A percentile compares a stretch with the other conserved stretches of the same genome.
Evolutionary conservation across 53 echinoderm and acorn worm species (phyloP).

Genomic region (Antedon mediterranea): DNA sequence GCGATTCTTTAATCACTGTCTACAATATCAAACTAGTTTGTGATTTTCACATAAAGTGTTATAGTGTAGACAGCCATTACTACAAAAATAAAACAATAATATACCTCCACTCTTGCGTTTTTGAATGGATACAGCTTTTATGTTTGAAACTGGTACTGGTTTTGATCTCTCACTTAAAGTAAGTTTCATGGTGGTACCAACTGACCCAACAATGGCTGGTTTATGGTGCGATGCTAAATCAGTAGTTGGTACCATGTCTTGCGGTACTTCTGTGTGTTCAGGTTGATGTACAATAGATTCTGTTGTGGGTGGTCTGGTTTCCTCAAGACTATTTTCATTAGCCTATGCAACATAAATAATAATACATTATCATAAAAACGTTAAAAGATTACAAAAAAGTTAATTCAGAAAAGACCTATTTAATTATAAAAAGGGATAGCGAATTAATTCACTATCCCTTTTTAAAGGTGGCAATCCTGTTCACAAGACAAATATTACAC

Average conservation of each 20-base stretch:
- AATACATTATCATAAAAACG: too few relatives aligned
- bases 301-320: neutral
- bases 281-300: neutral
- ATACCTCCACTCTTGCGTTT: neutral
- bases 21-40: too few relatives aligned
- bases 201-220: constrained; percentile 71
- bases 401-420: too few relatives aligned
- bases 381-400: too few relatives aligned
- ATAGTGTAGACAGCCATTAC: too few relatives aligned
- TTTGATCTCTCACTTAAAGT: constrained; percentile 48
- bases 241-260: neutral
- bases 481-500: too few relatives aligned
- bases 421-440: too few relatives aligned
- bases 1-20: too few relatives aligned
- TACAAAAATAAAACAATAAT: too few relatives aligned
- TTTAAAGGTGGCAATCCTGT: too few relatives aligned
- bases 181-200: constrained; percentile 57
- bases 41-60: too few relatives aligned
- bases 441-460: too few relatives aligned
- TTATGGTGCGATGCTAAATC: constrained; percentile 12
- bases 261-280: constrained; percentile 1
- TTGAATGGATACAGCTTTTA: neutral
- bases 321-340: neutral
- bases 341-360: neutral
- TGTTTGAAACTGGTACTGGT: constrained; percentile 12